Base-by-base conservation (phyloP, 1,140 invertebrate species). In the Heliconius congener region DNA sequence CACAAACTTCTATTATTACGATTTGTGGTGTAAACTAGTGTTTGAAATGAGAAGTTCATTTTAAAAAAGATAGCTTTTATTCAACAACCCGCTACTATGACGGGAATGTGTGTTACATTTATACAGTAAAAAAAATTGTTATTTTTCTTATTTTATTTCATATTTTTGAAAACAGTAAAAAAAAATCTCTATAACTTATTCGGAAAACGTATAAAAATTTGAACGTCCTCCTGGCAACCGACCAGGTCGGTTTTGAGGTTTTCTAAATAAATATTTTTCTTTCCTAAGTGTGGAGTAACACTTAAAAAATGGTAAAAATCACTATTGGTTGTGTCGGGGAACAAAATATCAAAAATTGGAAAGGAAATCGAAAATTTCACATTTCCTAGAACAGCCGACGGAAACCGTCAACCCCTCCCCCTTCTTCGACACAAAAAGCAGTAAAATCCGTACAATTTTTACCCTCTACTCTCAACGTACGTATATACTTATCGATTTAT, bases 401-500 rank as follows among this genome's bases (percentile, higher is more conserved):
- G 88, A 89, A 91, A 91, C 86, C 85, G 82, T 86, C 88, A 85
- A 90, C 80, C 87, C 85, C 86, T 78, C 42, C 86, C 87, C 87
- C 81, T 83, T 85, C 81, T 83, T 85, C 80, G 84, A 87, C 88
- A 94, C 91, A 92, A 92, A 92, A 89, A 92, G 89, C 91, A 92
- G 89, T 90, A 87, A 93, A 92, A 91, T 90, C 90, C 87, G 83
- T 91, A 90, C 93, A 93, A 93, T 93, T 91, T 91, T 87, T 91
- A 93, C 91, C 90, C 89, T 93, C 87, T 82, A 86, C 87, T 88
- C 87, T 87, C 88, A 81, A 81, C 82, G 81, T 85, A 91, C 86
- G 85, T 92, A 91, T 90, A 91, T 93, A 93, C 89, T 92, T 94
- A 94, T 94, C 88, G 93, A 93, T 93, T 91, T 92, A 93, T 92